phyloP scores from a whole-genome alignment of 2,797 vertebrate species.

The Strix occidentalis region DNA sequence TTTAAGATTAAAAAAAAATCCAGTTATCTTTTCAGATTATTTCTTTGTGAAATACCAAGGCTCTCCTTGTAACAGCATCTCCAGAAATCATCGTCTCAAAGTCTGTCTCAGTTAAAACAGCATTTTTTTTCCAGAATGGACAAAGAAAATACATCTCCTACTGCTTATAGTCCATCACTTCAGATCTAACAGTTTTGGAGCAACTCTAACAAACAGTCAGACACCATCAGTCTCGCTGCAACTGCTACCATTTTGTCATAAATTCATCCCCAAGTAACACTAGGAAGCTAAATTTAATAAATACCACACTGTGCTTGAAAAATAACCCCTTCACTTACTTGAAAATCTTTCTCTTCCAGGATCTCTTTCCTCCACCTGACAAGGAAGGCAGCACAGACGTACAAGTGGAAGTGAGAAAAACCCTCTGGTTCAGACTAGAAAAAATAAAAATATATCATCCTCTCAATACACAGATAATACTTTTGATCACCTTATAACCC shows the following conservation, averaged over 20 bases:
- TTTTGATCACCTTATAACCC: background rate
- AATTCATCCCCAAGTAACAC: constrained; percentile 70
- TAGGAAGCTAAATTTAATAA: constrained; percentile 71
- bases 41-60: background rate
- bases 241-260: constrained; percentile 69
- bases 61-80: background rate
- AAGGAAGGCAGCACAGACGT: constrained; percentile 96
- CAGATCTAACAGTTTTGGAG: background rate
- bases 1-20: background rate
- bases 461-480: background rate
- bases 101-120: background rate
- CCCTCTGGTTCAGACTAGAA: constrained; percentile 95
- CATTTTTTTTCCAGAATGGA: background rate
- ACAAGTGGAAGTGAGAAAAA: constrained; percentile 97
- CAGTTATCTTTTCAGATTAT: background rate
- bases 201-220: background rate
- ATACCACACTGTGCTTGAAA: constrained; percentile 27
- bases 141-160: background rate
- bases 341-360: constrained; percentile 94
- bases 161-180: background rate
- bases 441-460: background rate
- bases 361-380: constrained; percentile 95
- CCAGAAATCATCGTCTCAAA: background rate
- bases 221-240: constrained; percentile 72
- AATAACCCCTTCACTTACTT: constrained; percentile 79